These are phyloP conservation scores for Drosophila aff. DNA, from an alignment of 1,140 invertebrate genomes.

Conservation along the genomic window DNA sequence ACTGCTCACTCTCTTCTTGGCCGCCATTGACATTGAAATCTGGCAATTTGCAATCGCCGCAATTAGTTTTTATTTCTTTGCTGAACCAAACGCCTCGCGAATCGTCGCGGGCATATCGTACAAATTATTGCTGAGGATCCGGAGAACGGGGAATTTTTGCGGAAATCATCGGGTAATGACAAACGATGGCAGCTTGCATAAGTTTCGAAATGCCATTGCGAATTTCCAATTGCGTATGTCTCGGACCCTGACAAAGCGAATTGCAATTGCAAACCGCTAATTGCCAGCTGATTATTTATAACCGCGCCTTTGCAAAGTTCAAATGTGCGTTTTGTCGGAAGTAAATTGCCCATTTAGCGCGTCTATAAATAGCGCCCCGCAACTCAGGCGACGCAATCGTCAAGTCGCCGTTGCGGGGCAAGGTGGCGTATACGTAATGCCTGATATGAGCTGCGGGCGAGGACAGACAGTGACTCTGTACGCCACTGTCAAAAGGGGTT, in stretches of 20 bases:
- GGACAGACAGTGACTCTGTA: conserved; percentile 5
- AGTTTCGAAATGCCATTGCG: conserved; percentile 16
- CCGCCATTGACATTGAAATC: conserved; percentile 79
- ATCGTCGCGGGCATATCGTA: conserved; percentile 37
- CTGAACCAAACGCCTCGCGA: conserved; percentile 64
- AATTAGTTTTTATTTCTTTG: conserved; percentile 72
- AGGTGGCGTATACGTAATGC: conserved; percentile 71
- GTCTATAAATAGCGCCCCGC: conserved; percentile 63
- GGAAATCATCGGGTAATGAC: conserved; percentile 57
- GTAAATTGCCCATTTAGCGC: conserved; percentile 63
- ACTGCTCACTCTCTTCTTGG: conserved; percentile 42
- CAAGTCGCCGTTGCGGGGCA: conserved; percentile 29
- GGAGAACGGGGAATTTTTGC: conserved; percentile 6
- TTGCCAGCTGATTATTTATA: conserved; percentile 68
- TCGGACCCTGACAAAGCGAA: conserved; percentile 13
- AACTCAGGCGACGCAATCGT: conserved; percentile 33
- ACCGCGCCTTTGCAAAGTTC: conserved; percentile 63
- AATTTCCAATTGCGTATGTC: conserved; percentile 26
- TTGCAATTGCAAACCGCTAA: conserved; percentile 49
- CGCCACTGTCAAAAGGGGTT: not conserved
- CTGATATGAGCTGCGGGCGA: conserved; percentile 43
- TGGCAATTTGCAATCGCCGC: conserved; percentile 48
- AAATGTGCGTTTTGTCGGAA: conserved; percentile 77
- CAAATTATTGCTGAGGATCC: conserved; percentile 43
- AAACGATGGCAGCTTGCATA: conserved; percentile 33